Evolutionary conservation across 2,113 vertebrate genomes (phyloP).

Genomic region (Anoplopoma fimbria): DNA sequence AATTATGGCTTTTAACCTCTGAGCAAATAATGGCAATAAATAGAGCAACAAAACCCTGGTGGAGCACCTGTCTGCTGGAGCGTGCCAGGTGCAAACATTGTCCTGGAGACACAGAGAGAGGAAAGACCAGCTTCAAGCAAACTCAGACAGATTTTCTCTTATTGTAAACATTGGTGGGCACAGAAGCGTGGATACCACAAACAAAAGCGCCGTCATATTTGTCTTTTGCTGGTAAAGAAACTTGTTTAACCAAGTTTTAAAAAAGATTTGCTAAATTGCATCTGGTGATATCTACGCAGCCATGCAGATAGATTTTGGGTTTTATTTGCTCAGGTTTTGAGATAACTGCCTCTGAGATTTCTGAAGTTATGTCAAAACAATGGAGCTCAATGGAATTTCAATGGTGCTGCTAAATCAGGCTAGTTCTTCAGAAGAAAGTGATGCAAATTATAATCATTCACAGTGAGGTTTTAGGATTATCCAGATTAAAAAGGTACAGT

Average conservation of each 20-base stretch:
- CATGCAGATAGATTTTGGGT: background rate
- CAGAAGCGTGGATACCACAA: constrained; percentile 11
- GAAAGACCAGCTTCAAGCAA: constrained; percentile 55
- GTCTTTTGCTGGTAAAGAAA: background rate
- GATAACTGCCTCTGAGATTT: background rate
- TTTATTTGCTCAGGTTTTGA: background rate
- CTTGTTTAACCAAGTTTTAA: background rate
- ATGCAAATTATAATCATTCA: background rate
- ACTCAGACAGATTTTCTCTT: constrained; percentile 44
- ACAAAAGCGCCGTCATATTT: background rate
- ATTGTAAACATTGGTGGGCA: constrained; percentile 37
- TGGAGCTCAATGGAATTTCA: background rate
- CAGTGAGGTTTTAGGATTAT: background rate
- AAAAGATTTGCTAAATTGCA: background rate
- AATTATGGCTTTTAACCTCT: constrained; percentile 82
- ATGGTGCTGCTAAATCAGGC: background rate
- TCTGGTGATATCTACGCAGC: background rate
- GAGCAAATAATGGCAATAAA: constrained; percentile 81
- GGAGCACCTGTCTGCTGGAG: constrained; percentile 83
- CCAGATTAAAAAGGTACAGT: background rate
- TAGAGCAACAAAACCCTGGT: constrained; percentile 71
- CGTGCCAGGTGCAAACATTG: constrained; percentile 83
- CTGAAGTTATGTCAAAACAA: background rate
- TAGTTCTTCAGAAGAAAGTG: background rate
- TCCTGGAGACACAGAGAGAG: constrained; percentile 54